A percentile compares a stretch with the other conserved stretches of the same genome.
Evolutionary conservation across 2,113 vertebrate genomes (phyloP).

Genomic region (Edolisoma coerulescens): DNA sequence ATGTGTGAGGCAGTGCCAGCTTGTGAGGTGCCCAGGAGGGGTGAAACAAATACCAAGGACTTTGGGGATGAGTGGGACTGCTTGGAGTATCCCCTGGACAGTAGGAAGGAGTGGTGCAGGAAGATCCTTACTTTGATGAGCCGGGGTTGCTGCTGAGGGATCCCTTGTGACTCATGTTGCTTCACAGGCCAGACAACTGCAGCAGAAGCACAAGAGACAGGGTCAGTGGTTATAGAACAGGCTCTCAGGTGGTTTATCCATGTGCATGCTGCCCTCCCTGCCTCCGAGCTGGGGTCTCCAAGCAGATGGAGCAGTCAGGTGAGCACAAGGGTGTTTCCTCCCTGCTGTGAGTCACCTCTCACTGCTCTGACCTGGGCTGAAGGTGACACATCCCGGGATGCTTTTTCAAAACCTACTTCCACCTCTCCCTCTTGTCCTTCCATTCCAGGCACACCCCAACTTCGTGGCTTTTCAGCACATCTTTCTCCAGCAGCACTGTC

Average conservation of each 20-base stretch:
- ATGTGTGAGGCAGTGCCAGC: neutral
- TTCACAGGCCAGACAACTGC: slow-evolving; percentile 40
- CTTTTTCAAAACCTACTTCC: neutral
- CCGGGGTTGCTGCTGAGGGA: slow-evolving; percentile 47
- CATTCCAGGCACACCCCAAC: neutral
- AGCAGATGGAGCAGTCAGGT: neutral
- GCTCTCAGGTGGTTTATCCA: rapidly evolving
- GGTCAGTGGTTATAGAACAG: neutral
- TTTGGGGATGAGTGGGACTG: neutral
- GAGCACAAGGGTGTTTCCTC: neutral
- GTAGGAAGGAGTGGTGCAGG: neutral
- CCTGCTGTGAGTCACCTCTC: neutral
- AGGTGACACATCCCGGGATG: neutral
- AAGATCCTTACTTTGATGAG: slow-evolving; percentile 58
- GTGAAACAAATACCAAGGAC: neutral
- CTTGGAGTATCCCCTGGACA: neutral
- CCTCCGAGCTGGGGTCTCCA: neutral
- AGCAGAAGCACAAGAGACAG: neutral
- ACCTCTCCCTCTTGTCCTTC: neutral
- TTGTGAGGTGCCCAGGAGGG: neutral
- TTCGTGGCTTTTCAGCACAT: neutral
- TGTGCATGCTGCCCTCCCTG: neutral
- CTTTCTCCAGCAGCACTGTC: neutral
- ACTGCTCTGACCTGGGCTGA: neutral
- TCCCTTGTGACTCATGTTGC: slow-evolving; percentile 63